Evolutionary conservation across 1,140 invertebrate species (phyloP).

Genomic region (Zaprionus inermis): DNA sequence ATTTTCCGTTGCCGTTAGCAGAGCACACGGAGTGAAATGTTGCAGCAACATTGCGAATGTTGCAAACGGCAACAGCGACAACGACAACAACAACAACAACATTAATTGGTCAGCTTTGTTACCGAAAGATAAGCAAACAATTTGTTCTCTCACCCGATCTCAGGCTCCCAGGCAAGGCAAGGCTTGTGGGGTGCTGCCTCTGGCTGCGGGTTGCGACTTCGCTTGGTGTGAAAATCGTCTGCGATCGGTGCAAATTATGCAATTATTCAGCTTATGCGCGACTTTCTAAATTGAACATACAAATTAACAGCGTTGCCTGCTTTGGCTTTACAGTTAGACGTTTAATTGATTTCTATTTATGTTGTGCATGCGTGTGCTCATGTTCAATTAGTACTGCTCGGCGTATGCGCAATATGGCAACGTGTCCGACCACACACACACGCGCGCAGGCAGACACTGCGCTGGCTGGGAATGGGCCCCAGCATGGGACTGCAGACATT

Average conservation of each 20-base stretch:
- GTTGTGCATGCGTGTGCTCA: background rate
- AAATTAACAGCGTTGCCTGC: slow-evolving; percentile 51
- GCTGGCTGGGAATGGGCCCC: slow-evolving; percentile 12
- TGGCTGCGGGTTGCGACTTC: background rate
- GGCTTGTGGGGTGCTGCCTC: background rate
- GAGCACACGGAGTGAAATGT: slow-evolving; percentile 54
- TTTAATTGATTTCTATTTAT: slow-evolving; percentile 47
- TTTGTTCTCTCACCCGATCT: slow-evolving; percentile 44
- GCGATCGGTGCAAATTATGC: slow-evolving; percentile 51
- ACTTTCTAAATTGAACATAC: slow-evolving; percentile 66
- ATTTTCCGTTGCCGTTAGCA: slow-evolving; percentile 78
- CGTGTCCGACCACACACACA: slow-evolving; percentile 48
- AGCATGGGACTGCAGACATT: slow-evolving; percentile 51
- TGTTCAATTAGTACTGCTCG: slow-evolving; percentile 70
- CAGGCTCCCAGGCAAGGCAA: background rate
- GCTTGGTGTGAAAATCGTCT: slow-evolving; percentile 51
- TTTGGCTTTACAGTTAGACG: slow-evolving; percentile 43
- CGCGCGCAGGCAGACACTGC: background rate
- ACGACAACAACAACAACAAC: slow-evolving; percentile 34
- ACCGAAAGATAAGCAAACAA: slow-evolving; percentile 66
- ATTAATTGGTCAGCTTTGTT: slow-evolving; percentile 74
- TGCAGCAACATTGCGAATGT: slow-evolving; percentile 67
- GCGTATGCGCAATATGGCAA: slow-evolving; percentile 73
- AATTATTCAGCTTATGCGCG: slow-evolving; percentile 60
- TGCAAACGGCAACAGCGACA: slow-evolving; percentile 29